phyloP scores from a whole-genome alignment of 2,113 vertebrate genomes.

The Ailuropoda melanoleuca region DNA sequence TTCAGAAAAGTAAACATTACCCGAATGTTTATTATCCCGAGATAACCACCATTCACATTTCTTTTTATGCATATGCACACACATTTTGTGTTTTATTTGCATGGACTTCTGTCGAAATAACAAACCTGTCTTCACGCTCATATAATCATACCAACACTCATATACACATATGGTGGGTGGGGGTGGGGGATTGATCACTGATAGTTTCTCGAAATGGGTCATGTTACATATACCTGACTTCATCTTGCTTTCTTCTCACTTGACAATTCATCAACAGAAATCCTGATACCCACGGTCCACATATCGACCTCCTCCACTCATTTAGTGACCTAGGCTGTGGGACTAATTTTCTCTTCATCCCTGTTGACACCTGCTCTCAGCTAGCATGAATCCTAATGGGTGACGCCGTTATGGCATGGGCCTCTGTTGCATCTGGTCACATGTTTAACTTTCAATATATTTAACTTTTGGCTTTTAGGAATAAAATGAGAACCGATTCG shows the following conservation, averaged over 20 bases:
- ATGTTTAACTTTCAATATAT: background rate
- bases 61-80: background rate
- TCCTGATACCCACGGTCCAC: background rate
- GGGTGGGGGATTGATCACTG: background rate
- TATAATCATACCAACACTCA: background rate
- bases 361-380: background rate
- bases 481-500: background rate
- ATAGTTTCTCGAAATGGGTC: background rate
- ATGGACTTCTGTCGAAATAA: background rate
- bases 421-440: background rate
- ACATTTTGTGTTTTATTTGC: background rate
- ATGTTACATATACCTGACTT: background rate
- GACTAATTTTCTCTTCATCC: background rate
- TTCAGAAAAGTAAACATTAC: background rate
- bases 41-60: background rate
- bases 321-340: background rate
- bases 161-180: background rate
- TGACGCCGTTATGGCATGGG: background rate
- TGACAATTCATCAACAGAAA: background rate
- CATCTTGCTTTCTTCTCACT: background rate
- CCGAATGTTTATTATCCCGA: background rate
- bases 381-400: background rate
- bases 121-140: background rate
- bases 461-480: background rate
- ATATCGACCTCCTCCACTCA: background rate